Base-by-base conservation (phyloP, 2,797 vertebrate genomes). In the Diglossa cyanea region DNA sequence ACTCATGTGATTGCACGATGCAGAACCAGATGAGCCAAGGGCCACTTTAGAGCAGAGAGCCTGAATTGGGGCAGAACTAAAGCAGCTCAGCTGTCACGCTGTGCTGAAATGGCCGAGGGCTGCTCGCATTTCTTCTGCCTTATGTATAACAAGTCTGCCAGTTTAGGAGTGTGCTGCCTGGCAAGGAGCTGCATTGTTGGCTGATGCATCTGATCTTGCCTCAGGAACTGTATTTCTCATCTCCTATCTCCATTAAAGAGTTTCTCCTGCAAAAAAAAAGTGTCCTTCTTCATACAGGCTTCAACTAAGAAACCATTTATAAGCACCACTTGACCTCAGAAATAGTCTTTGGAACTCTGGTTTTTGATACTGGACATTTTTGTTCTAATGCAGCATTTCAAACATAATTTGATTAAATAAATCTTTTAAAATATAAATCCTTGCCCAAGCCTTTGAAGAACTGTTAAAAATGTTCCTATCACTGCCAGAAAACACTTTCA, bases 31-130 rank as follows among this genome's bases (percentile, higher is more conserved):
- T n/a, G n/a, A 96, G 93, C 93, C 96, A 88, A 48, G 54, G 83
- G 94, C 91, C 85, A 77, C 65, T 87, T 88, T 9, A 60, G 85
- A 93, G 86, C 86, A 81, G 47, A 81, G 86, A 94, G 83, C 44
- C 90, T 96, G 96, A 97, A 96, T 0, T 96, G 94, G 93, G 93
- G 96, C 94, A 97, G 96, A 96, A 97, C 88, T 95, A 96, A 97
- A 96, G 80, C 94, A 96, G 95, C 96, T 96, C 96, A 97, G 86
- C 65, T 90, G 95, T 92, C 93, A 88, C 1, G 10, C 63, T 92
- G 91, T 33, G 89, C 66, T 45, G 75, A 88, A 19, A 81, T 79
- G 88, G 95, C 95, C 96, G 28, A 89, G 50, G 71, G 85, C 92
- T 91, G 90, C 95, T 74, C 66, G n/a, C 66, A 37, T 80, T 91